Base-by-base conservation (phyloP, 1,140 invertebrate species). In the Heliothis virescens region DNA sequence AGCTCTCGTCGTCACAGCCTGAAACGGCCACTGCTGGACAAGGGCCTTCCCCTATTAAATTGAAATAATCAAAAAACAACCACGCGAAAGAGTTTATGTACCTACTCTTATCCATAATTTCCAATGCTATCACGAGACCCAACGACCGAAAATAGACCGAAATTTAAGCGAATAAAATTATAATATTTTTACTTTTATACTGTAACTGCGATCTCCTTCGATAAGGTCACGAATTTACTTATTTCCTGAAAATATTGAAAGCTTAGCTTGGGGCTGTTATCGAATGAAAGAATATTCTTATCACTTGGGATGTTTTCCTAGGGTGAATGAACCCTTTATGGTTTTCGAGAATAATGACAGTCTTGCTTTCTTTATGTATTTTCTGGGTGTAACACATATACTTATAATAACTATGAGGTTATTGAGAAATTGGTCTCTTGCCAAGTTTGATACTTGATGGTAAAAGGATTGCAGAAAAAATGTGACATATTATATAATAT, bases 201-300 rank as follows among this genome's bases (percentile, higher is more conserved):
- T 26, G 21, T 1, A 12, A 63, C n/a, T 18, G 21, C 18, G n/a
- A 71, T 71, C 21, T 52, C 13, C 5, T 12, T 26, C 48, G 53
- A 71, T 53, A 29, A 18, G 67, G 53, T 71, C 67, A 29, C 48
- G 21, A 53, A 53, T n/a, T 53, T 71, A 50, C 67, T 71, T 21
- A 53, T 71, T 71, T 71, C 48, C 67, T 50, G 48, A 71, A 71
- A 21, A 53, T 53, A 71, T 53, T 71, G 52, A 18, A 52, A 71
- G 18, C 48, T 69, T 69, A 69, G 65, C 65, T 50, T 1, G 13
- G 3, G 48, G 48, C 48, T 15, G 53, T 71, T 15, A n/a, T 15
- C n/a, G 67, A 71, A n/a, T n/a, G 41, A 67, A 53, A 71, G 48
- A 71, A 71, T 71, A 71, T 71, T 71, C 13, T 52, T 29, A 71